Percentiles rank a stretch among this genome's conserved stretches.
phyloP scores from a whole-genome alignment of 2,888 invertebrate species.

The Heliconius ethilla region DNA sequence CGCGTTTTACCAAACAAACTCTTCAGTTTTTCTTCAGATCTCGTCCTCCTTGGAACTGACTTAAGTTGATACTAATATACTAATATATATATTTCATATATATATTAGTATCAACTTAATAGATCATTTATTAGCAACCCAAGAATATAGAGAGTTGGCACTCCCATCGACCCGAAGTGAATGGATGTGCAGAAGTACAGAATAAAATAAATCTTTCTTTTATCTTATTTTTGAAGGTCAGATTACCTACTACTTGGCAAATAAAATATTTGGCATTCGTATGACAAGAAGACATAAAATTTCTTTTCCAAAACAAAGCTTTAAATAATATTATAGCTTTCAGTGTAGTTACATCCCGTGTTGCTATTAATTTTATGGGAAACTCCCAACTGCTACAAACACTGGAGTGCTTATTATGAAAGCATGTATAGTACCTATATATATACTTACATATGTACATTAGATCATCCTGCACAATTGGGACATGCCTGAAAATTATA shows the following conservation, averaged over 20 bases:
- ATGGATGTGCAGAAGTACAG: too few relatives aligned
- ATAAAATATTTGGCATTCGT: not conserved
- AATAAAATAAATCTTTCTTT: not conserved
- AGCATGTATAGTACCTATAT: not conserved
- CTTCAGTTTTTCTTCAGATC: too few relatives aligned
- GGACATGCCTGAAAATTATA: not conserved
- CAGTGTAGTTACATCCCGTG: constrained; percentile 5
- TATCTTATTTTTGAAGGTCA: not conserved
- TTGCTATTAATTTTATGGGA: constrained; percentile 18
- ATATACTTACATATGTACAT: not conserved
- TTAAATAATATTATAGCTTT: constrained; percentile 1
- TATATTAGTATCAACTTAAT: too few relatives aligned
- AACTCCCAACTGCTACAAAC: constrained; percentile 13
- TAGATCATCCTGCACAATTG: not conserved
- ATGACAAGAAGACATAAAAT: not conserved
- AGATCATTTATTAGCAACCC: too few relatives aligned
- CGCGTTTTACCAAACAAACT: too few relatives aligned
- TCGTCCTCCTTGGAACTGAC: too few relatives aligned
- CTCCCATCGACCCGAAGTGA: too few relatives aligned
- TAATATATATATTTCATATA: too few relatives aligned
- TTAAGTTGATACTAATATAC: too few relatives aligned
- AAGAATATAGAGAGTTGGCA: too few relatives aligned
- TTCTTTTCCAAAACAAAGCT: not conserved
- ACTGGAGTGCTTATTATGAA: not conserved
- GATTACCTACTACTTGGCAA: not conserved